Evolutionary conservation across 2,888 invertebrate genomes (phyloP).

Genomic region (Emmelina monodactyla): DNA sequence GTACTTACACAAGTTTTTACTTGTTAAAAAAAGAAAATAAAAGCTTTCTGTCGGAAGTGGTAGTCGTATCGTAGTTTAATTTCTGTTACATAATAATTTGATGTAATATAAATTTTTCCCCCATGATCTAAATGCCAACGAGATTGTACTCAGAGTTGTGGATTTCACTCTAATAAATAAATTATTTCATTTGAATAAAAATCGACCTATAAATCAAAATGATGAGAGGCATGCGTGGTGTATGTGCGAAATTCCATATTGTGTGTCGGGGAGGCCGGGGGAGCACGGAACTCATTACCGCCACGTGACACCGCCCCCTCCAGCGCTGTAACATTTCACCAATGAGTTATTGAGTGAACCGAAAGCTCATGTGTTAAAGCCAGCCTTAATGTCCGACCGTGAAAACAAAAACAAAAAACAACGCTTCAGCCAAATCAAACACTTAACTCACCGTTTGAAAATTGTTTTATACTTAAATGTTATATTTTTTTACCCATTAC

Average conservation of each 20-base stretch:
- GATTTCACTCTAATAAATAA: constrained; percentile 22
- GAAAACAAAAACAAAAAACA: constrained; percentile 9
- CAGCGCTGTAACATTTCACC: constrained; percentile 46
- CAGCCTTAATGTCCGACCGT: constrained; percentile 31
- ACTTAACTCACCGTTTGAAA: too few species aligned
- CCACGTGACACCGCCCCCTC: constrained; percentile 57
- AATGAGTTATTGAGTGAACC: constrained; percentile 63
- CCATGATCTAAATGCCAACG: too few species aligned
- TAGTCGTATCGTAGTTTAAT: too few species aligned
- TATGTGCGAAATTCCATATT: constrained; percentile 60
- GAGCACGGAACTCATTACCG: constrained; percentile 55
- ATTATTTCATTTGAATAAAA: too few species aligned
- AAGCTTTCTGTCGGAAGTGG: too few species aligned
- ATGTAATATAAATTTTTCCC: too few species aligned
- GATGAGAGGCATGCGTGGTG: constrained; percentile 41
- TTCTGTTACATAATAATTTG: too few species aligned
- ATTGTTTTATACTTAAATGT: too few species aligned
- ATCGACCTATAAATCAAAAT: constrained; percentile 45
- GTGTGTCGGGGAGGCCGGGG: constrained; percentile 30
- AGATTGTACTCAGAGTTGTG: constrained; percentile 2
- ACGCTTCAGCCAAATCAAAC: neutral
- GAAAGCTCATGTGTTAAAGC: constrained; percentile 48
- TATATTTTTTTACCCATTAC: neutral
- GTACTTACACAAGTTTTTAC: neutral
- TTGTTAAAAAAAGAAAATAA: too few species aligned